Percentiles rank a stretch among this genome's conserved stretches.
These are phyloP conservation scores for Planococcus citri DNA, from an alignment of 1,140 invertebrate species.

Conservation along the genomic window DNA sequence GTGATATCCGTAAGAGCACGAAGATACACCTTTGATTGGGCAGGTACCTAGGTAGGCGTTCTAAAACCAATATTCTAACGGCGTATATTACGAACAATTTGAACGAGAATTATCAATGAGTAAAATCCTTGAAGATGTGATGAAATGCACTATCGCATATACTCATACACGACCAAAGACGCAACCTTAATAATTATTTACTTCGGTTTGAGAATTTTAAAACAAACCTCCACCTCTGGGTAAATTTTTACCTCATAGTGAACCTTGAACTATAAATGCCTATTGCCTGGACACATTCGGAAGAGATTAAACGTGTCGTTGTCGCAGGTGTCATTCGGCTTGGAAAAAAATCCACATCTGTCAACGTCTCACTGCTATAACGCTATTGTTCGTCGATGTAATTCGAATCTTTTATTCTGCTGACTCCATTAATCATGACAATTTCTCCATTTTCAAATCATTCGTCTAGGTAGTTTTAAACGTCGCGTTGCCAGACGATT, in stretches of 20 bases:
- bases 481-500: no score
- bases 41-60: background rate
- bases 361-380: no score
- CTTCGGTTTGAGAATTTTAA: background rate
- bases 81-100: background rate
- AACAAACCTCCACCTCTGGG: background rate
- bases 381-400: no score
- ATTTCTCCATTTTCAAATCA: no score
- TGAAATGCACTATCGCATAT: background rate
- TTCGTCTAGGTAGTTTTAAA: no score
- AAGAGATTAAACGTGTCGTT: background rate
- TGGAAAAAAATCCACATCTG: no score
- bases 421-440: no score
- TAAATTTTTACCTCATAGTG: background rate
- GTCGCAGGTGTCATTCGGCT: background rate
- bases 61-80: background rate
- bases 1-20: no score
- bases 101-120: background rate
- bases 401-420: no score
- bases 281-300: no score
- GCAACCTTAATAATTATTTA: constrained; percentile 8
- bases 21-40: no score
- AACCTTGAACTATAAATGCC: background rate
- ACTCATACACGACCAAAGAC: no score
- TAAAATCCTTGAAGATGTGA: background rate